A percentile compares a stretch with the other conserved stretches of the same genome.
phyloP scores from a whole-genome alignment of 2,797 vertebrate species.

The Mus caroli region DNA sequence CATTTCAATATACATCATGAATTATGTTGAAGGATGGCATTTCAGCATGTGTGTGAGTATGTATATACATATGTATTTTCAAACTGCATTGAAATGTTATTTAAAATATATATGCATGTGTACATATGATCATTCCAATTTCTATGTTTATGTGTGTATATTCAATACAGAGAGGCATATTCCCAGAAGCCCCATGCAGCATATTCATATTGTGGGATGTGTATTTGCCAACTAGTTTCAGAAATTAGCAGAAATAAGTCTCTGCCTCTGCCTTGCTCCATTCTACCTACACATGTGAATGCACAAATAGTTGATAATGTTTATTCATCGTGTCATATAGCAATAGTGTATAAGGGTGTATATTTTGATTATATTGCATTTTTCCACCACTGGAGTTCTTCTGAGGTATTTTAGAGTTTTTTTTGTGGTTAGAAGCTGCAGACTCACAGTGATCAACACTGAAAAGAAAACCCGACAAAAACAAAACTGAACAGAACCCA shows the following conservation, averaged over 20 bases:
- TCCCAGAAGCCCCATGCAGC: constrained; percentile 72
- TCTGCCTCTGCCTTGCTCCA: constrained; percentile 55
- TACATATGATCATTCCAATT: constrained; percentile 84
- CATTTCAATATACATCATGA: constrained; percentile 83
- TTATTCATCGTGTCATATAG: constrained; percentile 65
- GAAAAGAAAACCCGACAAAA: constrained; percentile 53
- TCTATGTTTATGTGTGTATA: constrained; percentile 80
- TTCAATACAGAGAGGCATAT: constrained; percentile 77
- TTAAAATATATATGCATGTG: constrained; percentile 82
- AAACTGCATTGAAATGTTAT: constrained; percentile 81
- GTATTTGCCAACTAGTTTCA: constrained; percentile 81
- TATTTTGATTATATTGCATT: constrained; percentile 68
- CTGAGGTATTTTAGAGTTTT: constrained; percentile 60
- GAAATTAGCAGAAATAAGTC: constrained; percentile 80
- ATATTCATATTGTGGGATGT: constrained; percentile 73
- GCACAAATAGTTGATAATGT: constrained; percentile 66
- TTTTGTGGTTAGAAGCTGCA: constrained; percentile 48
- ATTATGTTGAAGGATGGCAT: constrained; percentile 85
- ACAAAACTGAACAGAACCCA: constrained; percentile 55
- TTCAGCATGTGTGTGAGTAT: constrained; percentile 82
- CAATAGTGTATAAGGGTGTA: constrained; percentile 62
- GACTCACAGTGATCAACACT: constrained; percentile 56
- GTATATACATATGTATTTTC: constrained; percentile 84
- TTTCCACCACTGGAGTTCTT: constrained; percentile 72
- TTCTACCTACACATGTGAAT: constrained; percentile 46